phyloP scores from a whole-genome alignment of 1,140 invertebrate genomes.

The Drosophila bifasciata region DNA sequence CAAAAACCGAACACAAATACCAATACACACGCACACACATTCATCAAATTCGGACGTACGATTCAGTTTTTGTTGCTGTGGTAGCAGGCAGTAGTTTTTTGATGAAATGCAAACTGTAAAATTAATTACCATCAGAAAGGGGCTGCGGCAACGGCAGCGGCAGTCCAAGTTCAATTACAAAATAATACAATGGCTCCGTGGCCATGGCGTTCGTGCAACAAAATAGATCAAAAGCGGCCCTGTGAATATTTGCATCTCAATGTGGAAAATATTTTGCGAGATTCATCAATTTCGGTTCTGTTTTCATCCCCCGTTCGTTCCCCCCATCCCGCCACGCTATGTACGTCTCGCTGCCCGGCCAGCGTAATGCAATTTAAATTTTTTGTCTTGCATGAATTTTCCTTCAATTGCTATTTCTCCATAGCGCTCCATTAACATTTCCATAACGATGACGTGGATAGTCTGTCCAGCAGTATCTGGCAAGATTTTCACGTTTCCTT shows the following conservation, averaged over 20 bases:
- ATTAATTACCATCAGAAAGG: conserved; percentile 42
- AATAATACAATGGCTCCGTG: conserved; percentile 39
- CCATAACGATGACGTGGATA: conserved; percentile 52
- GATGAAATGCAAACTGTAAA: conserved; percentile 60
- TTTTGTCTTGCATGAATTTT: conserved; percentile 63
- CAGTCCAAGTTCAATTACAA: conserved; percentile 32
- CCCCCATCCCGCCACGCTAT: neutral
- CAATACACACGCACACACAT: neutral
- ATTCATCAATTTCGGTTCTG: conserved; percentile 62
- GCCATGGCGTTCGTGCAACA: conserved; percentile 10
- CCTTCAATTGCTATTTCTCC: conserved; percentile 63
- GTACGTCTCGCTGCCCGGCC: neutral
- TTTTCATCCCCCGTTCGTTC: conserved; percentile 6
- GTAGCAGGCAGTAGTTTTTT: conserved; percentile 39
- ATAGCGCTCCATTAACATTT: conserved; percentile 60
- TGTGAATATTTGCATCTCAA: conserved; percentile 54
- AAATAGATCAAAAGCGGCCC: conserved; percentile 60
- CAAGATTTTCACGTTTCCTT: conserved; percentile 32
- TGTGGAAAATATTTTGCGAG: conserved; percentile 39
- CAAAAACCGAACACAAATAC: neutral
- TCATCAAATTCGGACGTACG: conserved; percentile 8
- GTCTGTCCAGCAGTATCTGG: neutral
- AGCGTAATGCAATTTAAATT: conserved; percentile 58
- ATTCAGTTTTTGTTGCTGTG: conserved; percentile 42
- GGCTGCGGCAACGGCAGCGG: neutral